A percentile compares a stretch with the other conserved stretches of the same genome.
Evolutionary conservation across 2,888 invertebrate genomes (phyloP).

Genomic region (Nemotelus pantherinus): DNA sequence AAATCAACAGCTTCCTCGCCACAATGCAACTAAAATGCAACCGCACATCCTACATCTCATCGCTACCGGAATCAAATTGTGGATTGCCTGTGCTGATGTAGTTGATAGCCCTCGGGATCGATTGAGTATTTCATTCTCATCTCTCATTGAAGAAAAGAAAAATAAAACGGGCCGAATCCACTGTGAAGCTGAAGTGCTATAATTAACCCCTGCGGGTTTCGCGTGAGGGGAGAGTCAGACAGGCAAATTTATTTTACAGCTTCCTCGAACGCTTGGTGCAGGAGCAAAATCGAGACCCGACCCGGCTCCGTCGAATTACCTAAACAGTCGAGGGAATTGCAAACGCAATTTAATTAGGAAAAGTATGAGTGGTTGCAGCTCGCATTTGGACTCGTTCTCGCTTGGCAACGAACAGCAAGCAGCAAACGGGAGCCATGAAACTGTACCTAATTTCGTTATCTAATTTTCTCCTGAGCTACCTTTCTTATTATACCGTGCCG

Average conservation of each 20-base stretch:
- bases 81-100: background rate
- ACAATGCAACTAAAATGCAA: background rate
- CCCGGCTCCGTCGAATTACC: constrained; percentile 8
- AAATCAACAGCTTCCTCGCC: background rate
- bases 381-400: background rate
- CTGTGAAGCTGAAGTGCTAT: constrained; percentile 40
- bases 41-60: background rate
- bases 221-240: constrained; percentile 20
- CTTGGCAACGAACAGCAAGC: background rate
- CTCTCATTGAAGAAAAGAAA: background rate
- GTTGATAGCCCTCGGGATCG: constrained; percentile 36
- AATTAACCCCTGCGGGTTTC: constrained; percentile 45
- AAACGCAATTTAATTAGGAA: constrained; percentile 40
- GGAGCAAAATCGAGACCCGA: too few species aligned
- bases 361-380: constrained; percentile 22
- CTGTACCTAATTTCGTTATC: constrained; percentile 43
- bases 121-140: constrained; percentile 21
- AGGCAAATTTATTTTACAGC: constrained; percentile 38
- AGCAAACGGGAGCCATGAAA: constrained; percentile 32
- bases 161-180: background rate
- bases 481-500: constrained; percentile 15
- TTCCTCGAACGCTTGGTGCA: constrained; percentile 10
- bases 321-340: constrained; percentile 31
- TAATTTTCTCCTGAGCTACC: constrained; percentile 41
- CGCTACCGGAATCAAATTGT: background rate